Conservation (phyloP, 2,113 vertebrate genomes). For the Corythaeola cristata region DNA sequence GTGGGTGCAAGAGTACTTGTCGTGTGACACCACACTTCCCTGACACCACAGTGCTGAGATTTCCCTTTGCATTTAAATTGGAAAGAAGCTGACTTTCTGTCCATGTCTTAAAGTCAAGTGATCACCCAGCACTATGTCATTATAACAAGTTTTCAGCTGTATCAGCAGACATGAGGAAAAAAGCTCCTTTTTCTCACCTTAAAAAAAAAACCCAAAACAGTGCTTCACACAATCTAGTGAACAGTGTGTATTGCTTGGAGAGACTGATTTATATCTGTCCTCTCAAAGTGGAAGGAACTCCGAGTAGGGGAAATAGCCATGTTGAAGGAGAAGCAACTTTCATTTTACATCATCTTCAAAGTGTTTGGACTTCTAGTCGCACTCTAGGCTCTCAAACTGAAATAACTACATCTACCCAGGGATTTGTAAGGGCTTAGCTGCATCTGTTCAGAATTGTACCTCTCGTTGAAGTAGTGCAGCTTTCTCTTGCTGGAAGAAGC, state of each 20-base stretch:
- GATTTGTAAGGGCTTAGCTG: conserved; percentile 37
- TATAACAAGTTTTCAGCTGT: not conserved
- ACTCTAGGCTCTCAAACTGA: not conserved
- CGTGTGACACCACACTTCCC: not conserved
- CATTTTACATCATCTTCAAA: not conserved
- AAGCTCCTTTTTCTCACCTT: not conserved
- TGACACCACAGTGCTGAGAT: not conserved
- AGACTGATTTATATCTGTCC: not conserved
- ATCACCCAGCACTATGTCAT: not conserved
- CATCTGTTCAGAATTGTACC: conserved; percentile 35
- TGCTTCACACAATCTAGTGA: not conserved
- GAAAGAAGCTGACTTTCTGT: not conserved
- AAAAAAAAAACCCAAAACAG: not conserved
- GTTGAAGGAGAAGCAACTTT: not conserved
- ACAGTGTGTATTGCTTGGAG: not conserved
- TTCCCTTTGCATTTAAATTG: not conserved
- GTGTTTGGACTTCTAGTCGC: not conserved
- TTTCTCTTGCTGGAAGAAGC: not conserved
- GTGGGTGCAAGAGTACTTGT: not conserved
- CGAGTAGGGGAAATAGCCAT: not conserved
- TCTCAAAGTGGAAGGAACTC: not conserved
- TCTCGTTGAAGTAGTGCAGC: not conserved
- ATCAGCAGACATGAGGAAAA: not conserved
- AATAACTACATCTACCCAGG: not conserved
- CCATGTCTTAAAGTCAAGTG: not conserved